Evolutionary conservation across 2,888 invertebrate genomes (phyloP).

Genomic region (Tridacna gigas): DNA sequence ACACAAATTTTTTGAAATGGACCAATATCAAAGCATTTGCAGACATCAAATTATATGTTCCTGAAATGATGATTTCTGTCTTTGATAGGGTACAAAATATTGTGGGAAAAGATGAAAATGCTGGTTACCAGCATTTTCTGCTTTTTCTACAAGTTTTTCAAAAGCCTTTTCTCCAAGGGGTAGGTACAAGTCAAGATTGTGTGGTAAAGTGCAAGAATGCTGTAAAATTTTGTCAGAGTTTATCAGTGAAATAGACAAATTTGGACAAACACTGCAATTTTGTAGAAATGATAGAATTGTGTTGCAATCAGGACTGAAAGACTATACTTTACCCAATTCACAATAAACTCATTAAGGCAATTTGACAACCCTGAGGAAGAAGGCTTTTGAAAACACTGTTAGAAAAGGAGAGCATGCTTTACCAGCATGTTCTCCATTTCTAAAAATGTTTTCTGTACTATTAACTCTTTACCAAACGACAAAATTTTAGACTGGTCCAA

Average conservation of each 20-base stretch:
- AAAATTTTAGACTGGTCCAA: too few relatives aligned
- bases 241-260: slow-evolving; percentile 40
- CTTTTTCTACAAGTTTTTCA: too few relatives aligned
- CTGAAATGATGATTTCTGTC: too few relatives aligned
- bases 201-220: neutral
- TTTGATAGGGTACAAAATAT: too few relatives aligned
- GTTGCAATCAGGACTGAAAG: neutral
- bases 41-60: too few relatives aligned
- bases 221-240: slow-evolving; percentile 23
- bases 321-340: neutral
- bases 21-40: too few relatives aligned
- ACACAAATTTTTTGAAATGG: too few relatives aligned
- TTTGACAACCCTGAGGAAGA: neutral
- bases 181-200: neutral
- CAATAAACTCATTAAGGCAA: neutral
- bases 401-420: too few relatives aligned
- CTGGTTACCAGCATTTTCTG: neutral
- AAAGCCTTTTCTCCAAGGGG: too few relatives aligned
- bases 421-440: too few relatives aligned
- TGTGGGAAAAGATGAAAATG: neutral
- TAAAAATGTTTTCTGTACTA: too few relatives aligned
- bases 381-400: neutral
- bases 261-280: slow-evolving; percentile 3
- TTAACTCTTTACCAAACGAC: too few relatives aligned
- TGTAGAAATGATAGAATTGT: slow-evolving; percentile 1